Evolutionary conservation across 2,113 vertebrate genomes (phyloP).

Genomic region (Shinisaurus crocodilurus): DNA sequence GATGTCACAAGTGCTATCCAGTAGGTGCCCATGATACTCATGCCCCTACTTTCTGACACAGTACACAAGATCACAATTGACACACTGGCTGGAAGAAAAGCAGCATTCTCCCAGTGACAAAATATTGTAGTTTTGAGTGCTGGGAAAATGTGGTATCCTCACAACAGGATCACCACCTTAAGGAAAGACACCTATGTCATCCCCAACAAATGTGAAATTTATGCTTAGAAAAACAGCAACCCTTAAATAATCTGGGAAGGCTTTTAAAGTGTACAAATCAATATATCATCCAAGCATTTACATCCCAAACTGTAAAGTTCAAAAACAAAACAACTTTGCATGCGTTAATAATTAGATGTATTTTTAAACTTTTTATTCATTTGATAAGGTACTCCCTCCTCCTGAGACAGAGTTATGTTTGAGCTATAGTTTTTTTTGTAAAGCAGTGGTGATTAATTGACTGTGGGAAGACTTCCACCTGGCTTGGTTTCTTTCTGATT

Average conservation of each 20-base stretch:
- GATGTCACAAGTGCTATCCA: too few relatives aligned
- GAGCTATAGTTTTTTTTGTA: not conserved
- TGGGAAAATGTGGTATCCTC: not conserved
- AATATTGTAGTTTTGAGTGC: not conserved
- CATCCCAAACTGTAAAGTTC: not conserved
- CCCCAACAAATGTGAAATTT: not conserved
- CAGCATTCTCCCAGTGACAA: not conserved
- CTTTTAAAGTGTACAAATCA: not conserved
- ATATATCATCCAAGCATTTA: not conserved
- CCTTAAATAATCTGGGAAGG: not conserved
- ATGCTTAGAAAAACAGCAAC: not conserved
- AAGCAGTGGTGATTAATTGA: not conserved
- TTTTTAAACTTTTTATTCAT: conserved; percentile 53
- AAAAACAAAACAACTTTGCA: conserved; percentile 22
- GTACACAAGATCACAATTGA: not conserved
- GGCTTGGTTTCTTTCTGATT: conserved; percentile 4
- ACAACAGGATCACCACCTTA: not conserved
- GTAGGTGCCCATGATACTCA: too few relatives aligned
- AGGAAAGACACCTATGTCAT: not conserved
- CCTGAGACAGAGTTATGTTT: conserved; percentile 44
- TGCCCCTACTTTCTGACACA: too few relatives aligned
- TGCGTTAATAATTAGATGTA: conserved; percentile 54
- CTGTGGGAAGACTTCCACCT: not conserved
- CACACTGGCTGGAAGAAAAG: not conserved
- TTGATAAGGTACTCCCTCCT: conserved; percentile 50